Percentiles rank a stretch among this genome's conserved stretches.
Conservation (phyloP, 2,797 vertebrate genomes). For the Uromys caudimaculatus region DNA sequence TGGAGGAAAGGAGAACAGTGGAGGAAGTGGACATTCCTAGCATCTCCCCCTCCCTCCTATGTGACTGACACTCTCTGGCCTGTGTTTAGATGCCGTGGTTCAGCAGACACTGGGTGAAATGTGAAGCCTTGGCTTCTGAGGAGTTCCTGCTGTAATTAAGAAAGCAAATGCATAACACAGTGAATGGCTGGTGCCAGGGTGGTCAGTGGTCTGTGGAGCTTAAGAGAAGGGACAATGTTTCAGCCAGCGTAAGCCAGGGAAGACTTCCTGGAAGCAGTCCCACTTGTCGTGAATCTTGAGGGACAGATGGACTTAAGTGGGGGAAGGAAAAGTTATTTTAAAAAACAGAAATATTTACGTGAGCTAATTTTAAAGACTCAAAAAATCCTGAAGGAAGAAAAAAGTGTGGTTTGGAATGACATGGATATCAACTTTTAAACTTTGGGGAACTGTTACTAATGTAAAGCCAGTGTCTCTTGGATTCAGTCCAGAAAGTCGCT, state of each 20-base stretch:
- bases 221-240: not conserved
- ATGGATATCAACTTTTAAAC: slow-evolving; percentile 17
- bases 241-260: not conserved
- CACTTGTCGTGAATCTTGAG: not conserved
- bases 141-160: not conserved
- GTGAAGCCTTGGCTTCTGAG: not conserved
- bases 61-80: not conserved
- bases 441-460: slow-evolving; percentile 11
- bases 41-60: not conserved
- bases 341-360: slow-evolving; percentile 10
- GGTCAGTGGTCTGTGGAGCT: not conserved
- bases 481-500: not conserved
- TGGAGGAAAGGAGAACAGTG: slow-evolving; percentile 5
- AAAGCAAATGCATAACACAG: slow-evolving; percentile 19
- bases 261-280: not conserved
- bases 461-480: not conserved
- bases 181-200: not conserved
- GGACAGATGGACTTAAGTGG: not conserved
- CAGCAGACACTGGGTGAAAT: slow-evolving; percentile 23
- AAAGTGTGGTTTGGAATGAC: slow-evolving; percentile 32
- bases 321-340: slow-evolving; percentile 18
- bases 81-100: not conserved
- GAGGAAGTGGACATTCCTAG: not conserved
- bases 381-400: not conserved
- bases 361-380: slow-evolving; percentile 23